A percentile compares a stretch with the other conserved stretches of the same genome.
These are phyloP conservation scores for Tupaia tana DNA, from an alignment of 2,113 vertebrate genomes.

Conservation along the genomic window DNA sequence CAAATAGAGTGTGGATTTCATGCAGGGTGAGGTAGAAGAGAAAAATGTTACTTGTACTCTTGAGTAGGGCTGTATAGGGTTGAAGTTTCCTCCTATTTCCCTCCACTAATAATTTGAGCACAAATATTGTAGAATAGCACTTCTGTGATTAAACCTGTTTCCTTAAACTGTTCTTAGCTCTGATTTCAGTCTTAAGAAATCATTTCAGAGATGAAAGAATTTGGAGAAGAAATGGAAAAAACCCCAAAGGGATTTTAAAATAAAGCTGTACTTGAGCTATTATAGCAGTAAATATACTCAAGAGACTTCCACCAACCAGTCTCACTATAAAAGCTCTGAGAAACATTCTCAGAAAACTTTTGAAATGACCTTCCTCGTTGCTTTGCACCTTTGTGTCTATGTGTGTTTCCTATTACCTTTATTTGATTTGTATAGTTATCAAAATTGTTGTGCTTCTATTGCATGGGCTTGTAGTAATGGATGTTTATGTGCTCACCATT, in stretches of 20 bases:
- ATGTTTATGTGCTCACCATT: background rate
- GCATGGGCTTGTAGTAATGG: background rate
- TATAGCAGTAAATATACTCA: background rate
- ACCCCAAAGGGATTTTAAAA: background rate
- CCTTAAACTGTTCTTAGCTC: background rate
- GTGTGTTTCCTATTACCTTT: slow-evolving; percentile 1
- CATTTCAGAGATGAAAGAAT: background rate
- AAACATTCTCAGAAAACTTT: slow-evolving; percentile 31
- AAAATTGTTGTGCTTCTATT: background rate
- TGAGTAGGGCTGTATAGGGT: background rate
- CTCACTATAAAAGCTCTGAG: background rate
- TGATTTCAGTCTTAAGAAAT: slow-evolving; percentile 44
- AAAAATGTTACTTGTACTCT: background rate
- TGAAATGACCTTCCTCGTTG: slow-evolving; percentile 34
- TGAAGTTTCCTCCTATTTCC: background rate
- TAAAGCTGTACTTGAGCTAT: background rate
- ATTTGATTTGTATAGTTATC: slow-evolving; percentile 21
- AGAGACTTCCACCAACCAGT: background rate
- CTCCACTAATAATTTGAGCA: background rate
- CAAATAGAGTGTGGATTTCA: background rate
- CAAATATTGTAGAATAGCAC: background rate
- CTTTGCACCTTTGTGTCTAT: slow-evolving; percentile 21
- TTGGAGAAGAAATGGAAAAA: background rate
- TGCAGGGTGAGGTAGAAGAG: background rate
- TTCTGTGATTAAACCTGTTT: background rate